Evolutionary conservation across 92 coral and sea anemone genomes (phyloP), one percentile per base, ranked within the genome.

Genomic region (Ricordea florida): DNA sequence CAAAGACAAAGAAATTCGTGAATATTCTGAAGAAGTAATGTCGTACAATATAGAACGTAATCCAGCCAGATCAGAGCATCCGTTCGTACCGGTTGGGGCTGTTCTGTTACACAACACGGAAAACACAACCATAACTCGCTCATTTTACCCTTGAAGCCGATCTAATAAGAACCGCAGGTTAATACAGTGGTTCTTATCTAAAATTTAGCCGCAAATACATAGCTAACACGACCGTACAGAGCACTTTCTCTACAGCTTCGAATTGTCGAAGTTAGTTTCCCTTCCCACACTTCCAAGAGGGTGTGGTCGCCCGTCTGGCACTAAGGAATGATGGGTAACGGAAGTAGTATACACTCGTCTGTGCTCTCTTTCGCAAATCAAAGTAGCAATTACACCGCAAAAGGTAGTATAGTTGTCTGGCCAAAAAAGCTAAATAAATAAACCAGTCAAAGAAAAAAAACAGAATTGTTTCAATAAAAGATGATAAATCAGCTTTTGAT

Each of bases 121-220:
- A 84, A 77, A 61, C 89, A 73, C 33, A 73, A 56, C 89, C 89
- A 84, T 24, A 76, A 41, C 53, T 84, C 89, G 55, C 89, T 76
- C 89, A 84, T 84, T 69, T 60, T 84, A 58, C 80, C 36, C 77
- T 24, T 27, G 53, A 43, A 40, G 20, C 28, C 32, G 30, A 44
- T 43, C 21, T 11, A 55, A 48, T 42, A 16, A 31, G 56, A 33
- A 20, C 37, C n/a, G 31, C 31, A 21, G 10, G 26, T 27, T 25
- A 56, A n/a, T 40, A 2, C 2, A 56, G 31, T 18, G 40, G 27
- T 20, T 27, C 37, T 70, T 70, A 70, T 53, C 64, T 41, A n/a
- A 70, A 53, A 20, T 70, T 29, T 29, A 27, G 64, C 17, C 65
- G 77, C 30, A 53, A 55, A 70, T 23, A 53, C 77, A 70, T 70